Evolutionary conservation across 2,888 invertebrate species (phyloP).

Genomic region (Caenorhabditis parvicauda): DNA sequence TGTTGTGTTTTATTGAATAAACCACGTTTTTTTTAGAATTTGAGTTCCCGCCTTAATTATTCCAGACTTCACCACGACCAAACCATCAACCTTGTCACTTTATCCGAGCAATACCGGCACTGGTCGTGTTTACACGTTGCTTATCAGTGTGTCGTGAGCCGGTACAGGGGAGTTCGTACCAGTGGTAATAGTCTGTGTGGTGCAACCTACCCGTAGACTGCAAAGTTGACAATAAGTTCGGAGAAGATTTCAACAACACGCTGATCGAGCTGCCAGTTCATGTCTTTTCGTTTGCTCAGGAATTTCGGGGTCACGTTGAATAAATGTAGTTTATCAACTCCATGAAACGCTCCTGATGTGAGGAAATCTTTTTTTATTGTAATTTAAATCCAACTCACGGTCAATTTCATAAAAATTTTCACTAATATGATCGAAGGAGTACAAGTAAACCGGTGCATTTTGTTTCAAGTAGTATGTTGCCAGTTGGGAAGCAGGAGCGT

Average conservation of each 20-base stretch:
- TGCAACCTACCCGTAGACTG: slow-evolving; percentile 47
- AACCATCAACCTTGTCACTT: too few relatives aligned
- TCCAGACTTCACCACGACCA: too few relatives aligned
- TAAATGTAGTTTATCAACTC: slow-evolving; percentile 61
- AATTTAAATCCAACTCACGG: slow-evolving; percentile 26
- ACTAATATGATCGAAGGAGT: slow-evolving; percentile 63
- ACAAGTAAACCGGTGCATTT: slow-evolving; percentile 56
- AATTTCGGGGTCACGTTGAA: slow-evolving; percentile 61
- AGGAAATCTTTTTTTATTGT: not conserved
- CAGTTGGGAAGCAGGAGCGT: slow-evolving; percentile 60
- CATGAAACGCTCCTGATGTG: slow-evolving; percentile 62
- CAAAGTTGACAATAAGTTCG: slow-evolving; percentile 60
- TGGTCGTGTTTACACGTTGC: too few relatives aligned
- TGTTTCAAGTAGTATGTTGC: slow-evolving; percentile 54
- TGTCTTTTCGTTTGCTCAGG: slow-evolving; percentile 53
- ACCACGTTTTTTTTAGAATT: too few relatives aligned
- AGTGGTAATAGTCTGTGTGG: not conserved
- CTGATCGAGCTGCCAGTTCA: slow-evolving; percentile 62
- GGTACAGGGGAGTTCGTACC: too few relatives aligned
- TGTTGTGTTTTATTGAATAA: too few relatives aligned
- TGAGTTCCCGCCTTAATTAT: too few relatives aligned
- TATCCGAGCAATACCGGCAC: too few relatives aligned
- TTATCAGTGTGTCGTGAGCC: too few relatives aligned
- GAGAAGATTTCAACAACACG: slow-evolving; percentile 62
- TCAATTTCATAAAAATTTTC: slow-evolving; percentile 62